phyloP scores from a whole-genome alignment of 2,113 vertebrate genomes.

The Coregonus clupeaformis region DNA sequence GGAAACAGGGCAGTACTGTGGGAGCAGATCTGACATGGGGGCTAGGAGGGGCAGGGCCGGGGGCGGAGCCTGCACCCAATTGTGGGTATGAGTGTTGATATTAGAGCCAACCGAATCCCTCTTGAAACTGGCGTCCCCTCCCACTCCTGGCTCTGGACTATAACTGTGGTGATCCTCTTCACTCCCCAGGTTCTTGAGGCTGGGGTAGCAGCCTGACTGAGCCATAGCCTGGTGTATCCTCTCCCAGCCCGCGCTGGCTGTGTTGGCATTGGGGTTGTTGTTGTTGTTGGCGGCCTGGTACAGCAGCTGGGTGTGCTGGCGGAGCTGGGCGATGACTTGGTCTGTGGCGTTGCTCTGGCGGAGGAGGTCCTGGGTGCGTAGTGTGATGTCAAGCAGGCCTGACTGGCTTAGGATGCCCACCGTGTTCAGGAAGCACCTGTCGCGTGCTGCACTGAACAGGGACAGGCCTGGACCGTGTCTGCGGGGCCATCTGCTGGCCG shows the following conservation, averaged over 20 bases:
- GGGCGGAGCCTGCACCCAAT: conserved; percentile 43
- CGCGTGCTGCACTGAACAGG: conserved; percentile 15
- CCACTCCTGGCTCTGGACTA: background rate
- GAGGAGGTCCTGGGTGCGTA: conserved; percentile 68
- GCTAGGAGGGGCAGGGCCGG: conserved; percentile 51
- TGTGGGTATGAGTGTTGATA: background rate
- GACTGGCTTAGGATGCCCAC: conserved; percentile 68
- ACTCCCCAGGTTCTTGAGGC: conserved; percentile 11
- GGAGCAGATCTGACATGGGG: background rate
- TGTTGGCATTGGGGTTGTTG: conserved; percentile 56
- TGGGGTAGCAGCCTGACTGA: conserved; percentile 58
- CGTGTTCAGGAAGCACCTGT: conserved; percentile 69
- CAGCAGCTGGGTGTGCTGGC: conserved; percentile 61
- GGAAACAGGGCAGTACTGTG: background rate
- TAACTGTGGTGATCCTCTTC: background rate
- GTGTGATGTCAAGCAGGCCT: conserved; percentile 64
- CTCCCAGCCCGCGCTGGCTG: too few species aligned
- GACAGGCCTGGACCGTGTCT: conserved; percentile 6
- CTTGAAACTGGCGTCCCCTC: too few species aligned
- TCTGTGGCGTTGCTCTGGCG: conserved; percentile 58
- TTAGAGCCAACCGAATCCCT: too few species aligned
- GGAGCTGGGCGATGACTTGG: conserved; percentile 61
- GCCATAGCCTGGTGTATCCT: conserved; percentile 59
- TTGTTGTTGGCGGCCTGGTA: conserved; percentile 50
- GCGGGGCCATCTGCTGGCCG: conserved; percentile 14